Evolutionary conservation across 2,797 vertebrate species (phyloP).

Genomic region (Prunella strophiata): DNA sequence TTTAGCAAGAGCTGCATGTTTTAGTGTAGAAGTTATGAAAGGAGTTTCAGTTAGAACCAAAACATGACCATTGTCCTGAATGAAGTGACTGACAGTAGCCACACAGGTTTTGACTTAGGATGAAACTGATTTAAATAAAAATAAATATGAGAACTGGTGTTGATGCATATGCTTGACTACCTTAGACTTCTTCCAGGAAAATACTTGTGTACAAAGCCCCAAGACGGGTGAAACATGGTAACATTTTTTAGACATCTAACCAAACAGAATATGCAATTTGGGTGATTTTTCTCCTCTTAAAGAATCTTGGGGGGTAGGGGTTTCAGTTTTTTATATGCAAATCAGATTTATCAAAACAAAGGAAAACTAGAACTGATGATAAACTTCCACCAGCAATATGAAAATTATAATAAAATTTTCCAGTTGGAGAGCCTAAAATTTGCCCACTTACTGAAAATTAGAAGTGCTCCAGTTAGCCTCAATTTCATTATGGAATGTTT

Average conservation of each 20-base stretch:
- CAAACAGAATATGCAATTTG: not conserved
- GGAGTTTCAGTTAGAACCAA: slow-evolving; percentile 20
- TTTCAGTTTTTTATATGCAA: not conserved
- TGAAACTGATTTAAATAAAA: slow-evolving; percentile 42
- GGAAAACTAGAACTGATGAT: not conserved
- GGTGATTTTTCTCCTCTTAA: not conserved
- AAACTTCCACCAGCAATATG: not conserved
- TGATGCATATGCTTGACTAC: not conserved
- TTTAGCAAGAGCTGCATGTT: slow-evolving; percentile 54
- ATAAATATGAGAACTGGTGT: slow-evolving; percentile 20
- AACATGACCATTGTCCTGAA: slow-evolving; percentile 15
- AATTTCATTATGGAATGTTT: not conserved
- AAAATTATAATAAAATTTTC: not conserved
- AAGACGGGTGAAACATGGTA: not conserved
- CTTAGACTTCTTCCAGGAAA: not conserved
- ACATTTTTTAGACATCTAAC: not conserved
- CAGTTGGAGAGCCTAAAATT: not conserved
- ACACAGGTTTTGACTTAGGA: slow-evolving; percentile 14
- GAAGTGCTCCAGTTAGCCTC: not conserved
- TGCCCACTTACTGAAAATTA: not conserved
- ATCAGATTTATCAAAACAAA: not conserved
- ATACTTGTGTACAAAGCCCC: not conserved
- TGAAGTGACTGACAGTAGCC: not conserved
- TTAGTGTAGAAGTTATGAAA: slow-evolving; percentile 25
- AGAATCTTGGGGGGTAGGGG: not conserved